These are phyloP conservation scores for Hestina assimilis DNA, from an alignment of 1,140 invertebrate genomes.

Conservation along the genomic window DNA sequence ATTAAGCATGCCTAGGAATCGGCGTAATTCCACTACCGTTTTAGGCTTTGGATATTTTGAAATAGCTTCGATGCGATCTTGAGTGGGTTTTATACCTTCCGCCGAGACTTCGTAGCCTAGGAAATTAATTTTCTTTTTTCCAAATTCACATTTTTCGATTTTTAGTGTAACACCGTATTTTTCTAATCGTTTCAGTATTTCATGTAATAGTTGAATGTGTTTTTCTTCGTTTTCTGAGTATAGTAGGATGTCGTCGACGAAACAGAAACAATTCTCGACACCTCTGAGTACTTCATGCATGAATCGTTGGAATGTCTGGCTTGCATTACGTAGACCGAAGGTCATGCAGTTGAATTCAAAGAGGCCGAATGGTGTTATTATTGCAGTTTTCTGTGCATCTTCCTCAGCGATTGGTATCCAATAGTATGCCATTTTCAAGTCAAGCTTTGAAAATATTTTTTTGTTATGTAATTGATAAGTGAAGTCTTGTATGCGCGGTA, in stretches of 20 bases:
- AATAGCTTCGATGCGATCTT: neutral
- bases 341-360: neutral
- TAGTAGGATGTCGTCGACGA: neutral
- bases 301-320: neutral
- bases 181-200: too few species aligned
- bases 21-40: neutral
- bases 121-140: neutral
- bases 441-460: constrained; percentile 4
- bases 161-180: too few species aligned
- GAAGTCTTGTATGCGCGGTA: neutral
- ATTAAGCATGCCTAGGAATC: constrained; percentile 8
- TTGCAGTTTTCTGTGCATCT: too few species aligned
- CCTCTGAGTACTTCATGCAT: neutral
- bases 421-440: constrained; percentile 25
- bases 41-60: constrained; percentile 4
- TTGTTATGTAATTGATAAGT: constrained; percentile 3
- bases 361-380: neutral
- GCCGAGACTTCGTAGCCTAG: constrained; percentile 16
- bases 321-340: neutral
- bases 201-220: too few species aligned
- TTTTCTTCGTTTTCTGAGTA: neutral
- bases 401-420: constrained; percentile 10
- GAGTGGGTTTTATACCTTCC: constrained; percentile 12
- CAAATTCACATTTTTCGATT: too few species aligned
- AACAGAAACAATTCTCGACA: neutral